A percentile compares a stretch with the other conserved stretches of the same genome.
phyloP scores from a whole-genome alignment of 2,113 vertebrate species.

The Pelecanoides urinatrix region DNA sequence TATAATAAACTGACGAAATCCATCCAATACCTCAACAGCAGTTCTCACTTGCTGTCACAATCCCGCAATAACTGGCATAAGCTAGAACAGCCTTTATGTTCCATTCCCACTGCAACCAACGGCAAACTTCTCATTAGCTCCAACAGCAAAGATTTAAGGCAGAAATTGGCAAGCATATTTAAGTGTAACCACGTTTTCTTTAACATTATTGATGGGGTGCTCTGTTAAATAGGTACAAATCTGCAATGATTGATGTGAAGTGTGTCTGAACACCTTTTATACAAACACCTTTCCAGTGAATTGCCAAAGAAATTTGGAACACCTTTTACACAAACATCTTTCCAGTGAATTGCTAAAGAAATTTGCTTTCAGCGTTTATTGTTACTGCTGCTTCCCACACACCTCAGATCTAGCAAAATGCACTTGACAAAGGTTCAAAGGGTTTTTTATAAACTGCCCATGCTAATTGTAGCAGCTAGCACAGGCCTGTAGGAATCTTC shows the following conservation, averaged over 20 bases:
- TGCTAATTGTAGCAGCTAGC: neutral
- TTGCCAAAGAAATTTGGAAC: conserved; percentile 6
- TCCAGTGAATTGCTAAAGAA: conserved; percentile 7
- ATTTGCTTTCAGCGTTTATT: conserved; percentile 28
- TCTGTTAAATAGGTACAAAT: neutral
- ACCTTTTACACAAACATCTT: conserved; percentile 3
- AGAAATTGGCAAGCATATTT: neutral
- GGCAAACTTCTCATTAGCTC: neutral
- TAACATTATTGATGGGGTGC: neutral
- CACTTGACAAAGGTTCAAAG: conserved; percentile 25
- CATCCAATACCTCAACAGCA: neutral
- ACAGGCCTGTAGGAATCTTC: neutral
- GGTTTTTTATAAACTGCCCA: neutral
- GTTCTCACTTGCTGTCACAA: neutral
- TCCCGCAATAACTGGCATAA: neutral
- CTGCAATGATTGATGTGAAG: neutral
- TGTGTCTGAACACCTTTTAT: neutral
- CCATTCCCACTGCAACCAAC: neutral
- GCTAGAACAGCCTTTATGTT: neutral
- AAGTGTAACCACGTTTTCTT: neutral
- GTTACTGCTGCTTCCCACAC: conserved; percentile 23
- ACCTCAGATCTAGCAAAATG: conserved; percentile 1
- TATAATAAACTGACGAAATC: neutral
- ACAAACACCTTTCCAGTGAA: neutral
- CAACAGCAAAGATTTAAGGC: neutral